Base-by-base conservation (phyloP, 2,888 invertebrate species). In the Dolomedes plantarius region DNA sequence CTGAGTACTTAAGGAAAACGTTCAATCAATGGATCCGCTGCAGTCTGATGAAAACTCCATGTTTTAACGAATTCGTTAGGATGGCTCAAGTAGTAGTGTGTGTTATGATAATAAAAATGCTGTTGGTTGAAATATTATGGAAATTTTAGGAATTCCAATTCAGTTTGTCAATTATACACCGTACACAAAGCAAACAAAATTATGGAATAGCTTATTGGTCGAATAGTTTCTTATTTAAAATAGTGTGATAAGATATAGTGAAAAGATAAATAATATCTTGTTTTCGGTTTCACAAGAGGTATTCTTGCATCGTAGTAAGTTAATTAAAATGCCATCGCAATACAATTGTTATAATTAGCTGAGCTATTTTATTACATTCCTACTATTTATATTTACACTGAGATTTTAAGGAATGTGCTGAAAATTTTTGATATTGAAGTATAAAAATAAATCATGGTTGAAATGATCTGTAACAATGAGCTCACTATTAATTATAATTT, bases 1-100 rank as follows among this genome's bases (percentile, higher is more conserved):
- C 23, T 36, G 36, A 62, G 36, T 16, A 62, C 73, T 73, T 73
- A 73, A 73, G 73, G 56, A 72, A 73, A 62, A 64, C 62, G 46
- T 36, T 62, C 62, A 56, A 56, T 56, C 56, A 56, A 56, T 56
- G 56, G 23, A 56, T 56, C 56, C 23, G 0, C 62, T 19, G 46
- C 32, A 27, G 32, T 73, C 36, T 73, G 62, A 32, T 73, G 62
- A 73, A 62, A 73, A 62, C 73, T 56, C 23, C 7, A n/a, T 56
- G 56, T 56, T 56, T 56, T 23, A 56, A 23, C 1, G 11, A 56
- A 56, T 56, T 56, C 23, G 56, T 56, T 56, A 56, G 56, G 23
- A 56, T 6, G 56, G 23, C 23, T 56, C 56, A 56, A 56, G 56
- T 6, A 16, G 41, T 46, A 11, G 9, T 9, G 41, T 46, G 16